These are phyloP conservation scores for Arctia plantaginis DNA, from an alignment of 2,888 invertebrate species.

Conservation along the genomic window DNA sequence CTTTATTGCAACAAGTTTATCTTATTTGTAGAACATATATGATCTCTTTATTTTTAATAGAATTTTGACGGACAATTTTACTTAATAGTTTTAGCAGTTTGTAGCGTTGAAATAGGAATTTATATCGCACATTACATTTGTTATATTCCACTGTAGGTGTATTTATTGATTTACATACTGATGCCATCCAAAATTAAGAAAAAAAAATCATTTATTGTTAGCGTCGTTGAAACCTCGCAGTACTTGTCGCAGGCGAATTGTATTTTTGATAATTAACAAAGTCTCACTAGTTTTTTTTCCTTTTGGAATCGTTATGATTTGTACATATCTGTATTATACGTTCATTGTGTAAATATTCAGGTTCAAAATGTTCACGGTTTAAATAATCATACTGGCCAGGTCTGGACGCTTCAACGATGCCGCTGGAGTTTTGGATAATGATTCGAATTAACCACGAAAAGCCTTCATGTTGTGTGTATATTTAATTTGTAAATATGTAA, in stretches of 20 bases:
- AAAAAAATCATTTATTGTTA: conserved; percentile 48
- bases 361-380: conserved; percentile 44
- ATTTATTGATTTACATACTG: conserved; percentile 62
- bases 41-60: conserved; percentile 85
- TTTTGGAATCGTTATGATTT: conserved; percentile 64
- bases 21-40: conserved; percentile 82
- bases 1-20: conserved; percentile 83
- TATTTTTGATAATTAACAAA: conserved; percentile 45
- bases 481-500: conserved; percentile 83
- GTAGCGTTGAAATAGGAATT: conserved; percentile 72
- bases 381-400: conserved; percentile 34
- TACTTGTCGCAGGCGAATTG: conserved; percentile 32
- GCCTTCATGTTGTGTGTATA: conserved; percentile 77
- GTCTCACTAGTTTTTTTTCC: conserved; percentile 48
- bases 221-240: conserved; percentile 68
- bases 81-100: conserved; percentile 82
- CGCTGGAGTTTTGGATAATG: conserved; percentile 64
- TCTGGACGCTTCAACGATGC: conserved; percentile 69
- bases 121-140: conserved; percentile 73
- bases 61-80: conserved; percentile 86
- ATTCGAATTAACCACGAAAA: conserved; percentile 74
- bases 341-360: conserved; percentile 59
- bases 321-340: conserved; percentile 78
- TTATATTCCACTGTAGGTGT: conserved; percentile 60
- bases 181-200: conserved; percentile 71